A percentile compares a stretch with the other conserved stretches of the same genome.
Conservation (phyloP, 2,113 vertebrate genomes). For the Hippocampus abdominalis region DNA sequence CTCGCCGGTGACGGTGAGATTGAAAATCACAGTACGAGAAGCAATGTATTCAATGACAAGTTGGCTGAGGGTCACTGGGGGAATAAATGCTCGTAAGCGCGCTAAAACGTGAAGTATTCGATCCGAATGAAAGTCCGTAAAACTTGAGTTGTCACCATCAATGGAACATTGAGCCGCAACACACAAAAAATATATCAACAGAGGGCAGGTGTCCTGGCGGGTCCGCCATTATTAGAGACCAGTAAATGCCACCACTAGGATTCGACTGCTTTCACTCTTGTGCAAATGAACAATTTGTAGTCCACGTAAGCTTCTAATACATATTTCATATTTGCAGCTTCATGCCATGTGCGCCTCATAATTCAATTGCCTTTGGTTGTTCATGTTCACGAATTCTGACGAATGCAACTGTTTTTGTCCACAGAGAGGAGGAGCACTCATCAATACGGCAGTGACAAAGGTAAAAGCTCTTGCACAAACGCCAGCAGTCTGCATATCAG, state of each 20-base stretch:
- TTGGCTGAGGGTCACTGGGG: neutral
- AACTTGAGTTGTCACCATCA: neutral
- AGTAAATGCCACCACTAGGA: too few species aligned
- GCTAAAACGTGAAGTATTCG: neutral
- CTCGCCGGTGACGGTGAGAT: constrained; percentile 6
- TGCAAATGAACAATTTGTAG: too few species aligned
- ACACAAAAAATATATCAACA: too few species aligned
- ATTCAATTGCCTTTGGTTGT: neutral
- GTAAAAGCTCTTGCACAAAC: constrained; percentile 73
- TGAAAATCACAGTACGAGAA: neutral
- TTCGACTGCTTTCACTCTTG: too few species aligned
- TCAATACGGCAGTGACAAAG: constrained; percentile 93
- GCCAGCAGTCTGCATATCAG: neutral
- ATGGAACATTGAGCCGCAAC: too few species aligned
- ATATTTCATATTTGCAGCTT: too few species aligned
- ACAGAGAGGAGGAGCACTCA: constrained; percentile 85
- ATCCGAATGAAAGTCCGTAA: neutral
- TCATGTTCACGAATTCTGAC: neutral
- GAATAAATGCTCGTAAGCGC: neutral
- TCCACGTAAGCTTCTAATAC: too few species aligned
- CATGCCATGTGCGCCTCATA: too few species aligned
- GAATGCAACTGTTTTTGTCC: constrained; percentile 31
- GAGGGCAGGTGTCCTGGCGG: too few species aligned
- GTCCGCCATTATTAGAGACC: too few species aligned
- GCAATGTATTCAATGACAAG: neutral